Base-by-base conservation (phyloP, 2,888 invertebrate genomes). In the Cantharis nigra region DNA sequence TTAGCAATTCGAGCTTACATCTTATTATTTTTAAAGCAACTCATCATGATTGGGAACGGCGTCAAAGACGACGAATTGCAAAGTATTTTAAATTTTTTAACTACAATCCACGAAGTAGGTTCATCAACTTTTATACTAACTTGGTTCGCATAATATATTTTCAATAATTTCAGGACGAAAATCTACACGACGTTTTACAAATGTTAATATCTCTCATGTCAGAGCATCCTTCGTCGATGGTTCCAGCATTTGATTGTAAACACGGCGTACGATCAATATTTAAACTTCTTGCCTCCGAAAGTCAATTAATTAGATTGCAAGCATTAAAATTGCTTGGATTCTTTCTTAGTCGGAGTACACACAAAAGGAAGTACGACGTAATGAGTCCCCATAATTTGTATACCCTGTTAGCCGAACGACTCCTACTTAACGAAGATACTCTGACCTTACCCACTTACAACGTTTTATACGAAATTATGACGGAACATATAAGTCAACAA, bases 321-420 rank as follows among this genome's bases (percentile, higher is more conserved):
- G 97, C 99, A 4, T 91, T 99, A 69, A 99, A 99, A 89, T 91
- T 99, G 67, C 91, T 99, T 65, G 99, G 99, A 78, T 99, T 98
- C 90, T 99, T 99, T 90, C 91, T 99, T 30, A 98, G 98, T 87
- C 93, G 99, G 82, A 98, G 98, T 88, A 99, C 99, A 82, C 97
- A 98, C 89, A 99, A 99, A 90, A 93, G 99, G 85, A 99, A 99
- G 90, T 98, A 98, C 90, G 99, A 99, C 90, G 97, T 98, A 74
- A 98, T 99, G 98, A 97, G 97, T 82, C 98, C 98, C 1, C 96
- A 98, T 90, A 99, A 99, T 91, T 91, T 99, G 86, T 99, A 99
- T 91, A 98, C 98, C 26, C 90, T 99, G 85, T 91, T 99, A 84
- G 97, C 98, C 49, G 98, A 98, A 87, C 92, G 98, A 81, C 92